These are phyloP conservation scores for Pipistrellus kuhlii DNA, from an alignment of 2,797 vertebrate species.

Conservation along the genomic window DNA sequence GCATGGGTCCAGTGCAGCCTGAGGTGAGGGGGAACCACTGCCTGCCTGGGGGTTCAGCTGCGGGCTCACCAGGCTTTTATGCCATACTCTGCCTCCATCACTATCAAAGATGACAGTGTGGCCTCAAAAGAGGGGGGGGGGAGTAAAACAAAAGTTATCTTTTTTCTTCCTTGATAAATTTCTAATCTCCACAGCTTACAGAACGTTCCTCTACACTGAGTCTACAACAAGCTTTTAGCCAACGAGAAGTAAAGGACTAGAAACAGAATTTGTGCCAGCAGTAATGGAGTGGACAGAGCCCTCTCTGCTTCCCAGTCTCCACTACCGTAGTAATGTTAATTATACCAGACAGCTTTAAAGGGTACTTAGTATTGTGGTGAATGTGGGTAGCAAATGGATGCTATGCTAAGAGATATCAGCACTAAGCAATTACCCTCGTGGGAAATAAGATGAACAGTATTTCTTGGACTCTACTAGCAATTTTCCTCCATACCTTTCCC, in stretches of 20 bases:
- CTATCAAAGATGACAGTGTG: background rate
- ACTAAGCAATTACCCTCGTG: background rate
- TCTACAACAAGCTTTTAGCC: background rate
- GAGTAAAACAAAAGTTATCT: background rate
- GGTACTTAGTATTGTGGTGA: background rate
- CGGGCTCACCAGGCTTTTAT: background rate
- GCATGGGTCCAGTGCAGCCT: background rate
- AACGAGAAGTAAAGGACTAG: background rate
- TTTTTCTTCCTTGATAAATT: slow-evolving; percentile 28
- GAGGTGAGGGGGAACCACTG: background rate
- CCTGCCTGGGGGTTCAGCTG: background rate
- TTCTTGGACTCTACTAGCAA: slow-evolving; percentile 10
- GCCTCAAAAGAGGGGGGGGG: background rate
- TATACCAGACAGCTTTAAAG: slow-evolving; percentile 12
- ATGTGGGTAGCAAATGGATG: slow-evolving; percentile 6
- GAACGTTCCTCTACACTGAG: background rate
- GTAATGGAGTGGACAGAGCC: background rate
- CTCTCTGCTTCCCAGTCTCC: background rate
- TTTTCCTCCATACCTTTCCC: background rate
- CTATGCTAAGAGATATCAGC: background rate
- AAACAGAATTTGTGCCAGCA: background rate
- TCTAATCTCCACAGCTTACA: background rate
- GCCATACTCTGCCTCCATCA: background rate
- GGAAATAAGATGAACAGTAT: background rate
- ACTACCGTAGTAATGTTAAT: background rate